Conservation (phyloP, 2,113 vertebrate genomes). For the Paralichthys olivaceus region DNA sequence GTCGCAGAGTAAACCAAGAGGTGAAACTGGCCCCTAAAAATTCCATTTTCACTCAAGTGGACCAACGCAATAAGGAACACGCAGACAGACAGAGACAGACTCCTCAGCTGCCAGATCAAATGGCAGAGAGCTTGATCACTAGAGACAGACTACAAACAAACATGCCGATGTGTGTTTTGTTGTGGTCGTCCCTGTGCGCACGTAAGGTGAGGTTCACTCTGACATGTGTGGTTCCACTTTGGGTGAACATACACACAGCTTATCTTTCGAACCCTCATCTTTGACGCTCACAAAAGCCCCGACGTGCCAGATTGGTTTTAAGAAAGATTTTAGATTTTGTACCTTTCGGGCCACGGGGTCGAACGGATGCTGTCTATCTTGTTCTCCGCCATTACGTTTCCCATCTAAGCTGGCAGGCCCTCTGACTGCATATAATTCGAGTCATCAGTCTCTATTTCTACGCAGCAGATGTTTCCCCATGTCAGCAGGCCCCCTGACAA, state of each 20-base stretch:
- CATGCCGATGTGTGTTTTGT: slow-evolving; percentile 45
- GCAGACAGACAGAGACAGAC: slow-evolving; percentile 47
- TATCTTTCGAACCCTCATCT: slow-evolving; percentile 33
- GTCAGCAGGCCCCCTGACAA: slow-evolving; percentile 75
- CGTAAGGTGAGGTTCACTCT: slow-evolving; percentile 42
- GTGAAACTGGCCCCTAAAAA: slow-evolving; percentile 74
- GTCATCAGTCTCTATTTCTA: slow-evolving; percentile 85
- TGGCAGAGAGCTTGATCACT: slow-evolving; percentile 64
- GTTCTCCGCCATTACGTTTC: slow-evolving; percentile 67
- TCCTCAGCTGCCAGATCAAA: slow-evolving; percentile 68
- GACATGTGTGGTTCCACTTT: slow-evolving; percentile 32
- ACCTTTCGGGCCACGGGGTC: slow-evolving; percentile 31
- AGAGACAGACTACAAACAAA: slow-evolving; percentile 65
- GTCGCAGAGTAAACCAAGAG: slow-evolving; percentile 64
- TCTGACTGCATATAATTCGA: slow-evolving; percentile 76
- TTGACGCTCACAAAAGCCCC: background rate
- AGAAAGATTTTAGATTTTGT: slow-evolving; percentile 8
- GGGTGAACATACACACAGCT: slow-evolving; percentile 10
- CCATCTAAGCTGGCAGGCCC: slow-evolving; percentile 72
- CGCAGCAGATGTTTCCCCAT: slow-evolving; percentile 83
- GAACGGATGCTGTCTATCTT: slow-evolving; percentile 45
- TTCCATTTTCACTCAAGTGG: slow-evolving; percentile 78
- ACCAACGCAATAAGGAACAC: slow-evolving; percentile 64
- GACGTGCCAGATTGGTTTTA: slow-evolving; percentile 12
- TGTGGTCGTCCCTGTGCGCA: slow-evolving; percentile 41